These are phyloP conservation scores for Channallabes apus DNA, from an alignment of 2,797 vertebrate genomes.

Conservation along the genomic window DNA sequence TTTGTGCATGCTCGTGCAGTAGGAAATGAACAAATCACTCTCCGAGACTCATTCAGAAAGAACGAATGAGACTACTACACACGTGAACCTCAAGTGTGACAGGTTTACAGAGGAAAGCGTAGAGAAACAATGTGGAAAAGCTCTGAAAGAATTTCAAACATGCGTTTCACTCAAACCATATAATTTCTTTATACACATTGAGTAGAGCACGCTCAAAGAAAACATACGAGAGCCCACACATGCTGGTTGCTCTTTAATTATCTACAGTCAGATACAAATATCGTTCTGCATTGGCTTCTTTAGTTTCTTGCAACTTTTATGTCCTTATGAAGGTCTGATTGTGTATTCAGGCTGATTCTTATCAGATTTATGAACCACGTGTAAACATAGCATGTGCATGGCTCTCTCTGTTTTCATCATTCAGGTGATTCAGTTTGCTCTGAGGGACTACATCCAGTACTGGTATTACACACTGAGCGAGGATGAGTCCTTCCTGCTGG, in stretches of 20 bases:
- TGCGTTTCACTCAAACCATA: background rate
- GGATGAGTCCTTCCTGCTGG: conserved; percentile 95
- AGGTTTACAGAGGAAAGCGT: background rate
- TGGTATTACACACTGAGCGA: conserved; percentile 99
- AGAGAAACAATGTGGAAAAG: background rate
- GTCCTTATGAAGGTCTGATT: background rate
- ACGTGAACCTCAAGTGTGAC: no score
- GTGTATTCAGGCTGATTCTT: background rate
- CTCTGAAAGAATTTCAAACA: no score
- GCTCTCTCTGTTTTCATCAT: conserved; percentile 3
- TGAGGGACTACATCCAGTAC: conserved; percentile 98
- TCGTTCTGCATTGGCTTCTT: background rate
- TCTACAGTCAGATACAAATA: background rate
- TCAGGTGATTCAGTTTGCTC: conserved; percentile 96
- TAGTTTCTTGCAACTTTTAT: background rate
- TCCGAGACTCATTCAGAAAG: no score
- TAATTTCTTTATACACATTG: background rate
- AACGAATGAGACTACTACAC: background rate
- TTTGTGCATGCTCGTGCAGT: no score
- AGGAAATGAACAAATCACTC: no score
- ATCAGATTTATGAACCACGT: background rate
- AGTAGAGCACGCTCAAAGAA: background rate
- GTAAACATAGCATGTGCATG: background rate
- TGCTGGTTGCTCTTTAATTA: background rate
- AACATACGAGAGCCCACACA: background rate